Conservation (phyloP, 2,888 invertebrate species). For the Trileptium ribeirensis region DNA sequence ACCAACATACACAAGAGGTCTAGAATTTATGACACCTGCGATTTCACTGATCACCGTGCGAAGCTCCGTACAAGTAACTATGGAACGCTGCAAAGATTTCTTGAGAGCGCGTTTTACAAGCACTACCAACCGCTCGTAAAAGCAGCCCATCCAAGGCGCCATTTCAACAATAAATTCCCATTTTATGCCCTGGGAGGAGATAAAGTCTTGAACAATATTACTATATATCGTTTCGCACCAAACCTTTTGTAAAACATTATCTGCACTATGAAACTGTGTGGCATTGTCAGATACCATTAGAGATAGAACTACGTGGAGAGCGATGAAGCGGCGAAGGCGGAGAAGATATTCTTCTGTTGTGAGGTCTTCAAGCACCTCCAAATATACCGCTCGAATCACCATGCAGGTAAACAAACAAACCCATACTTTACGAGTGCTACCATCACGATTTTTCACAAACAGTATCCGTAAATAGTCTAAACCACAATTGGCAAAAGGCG, state of each 20-base stretch:
- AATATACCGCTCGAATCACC: conserved; percentile 48
- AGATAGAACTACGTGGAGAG: conserved; percentile 44
- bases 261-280: conserved; percentile 50
- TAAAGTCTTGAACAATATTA: neutral
- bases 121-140: conserved; percentile 53
- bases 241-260: conserved; percentile 42
- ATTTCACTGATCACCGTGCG: neutral
- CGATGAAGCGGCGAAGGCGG: conserved; percentile 47
- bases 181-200: conserved; percentile 27
- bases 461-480: conserved; percentile 52
- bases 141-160: conserved; percentile 54
- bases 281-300: conserved; percentile 52
- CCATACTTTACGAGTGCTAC: conserved; percentile 43
- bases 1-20: neutral
- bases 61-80: neutral
- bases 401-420: conserved; percentile 52
- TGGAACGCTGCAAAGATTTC: neutral
- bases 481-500: conserved; percentile 38
- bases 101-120: conserved; percentile 44
- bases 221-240: conserved; percentile 13
- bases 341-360: conserved; percentile 44
- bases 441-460: conserved; percentile 34
- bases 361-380: conserved; percentile 48
- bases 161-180: conserved; percentile 51
- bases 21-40: neutral